These are phyloP conservation scores for Agapostemon virescens DNA, from an alignment of 2,888 invertebrate genomes.

Conservation along the genomic window DNA sequence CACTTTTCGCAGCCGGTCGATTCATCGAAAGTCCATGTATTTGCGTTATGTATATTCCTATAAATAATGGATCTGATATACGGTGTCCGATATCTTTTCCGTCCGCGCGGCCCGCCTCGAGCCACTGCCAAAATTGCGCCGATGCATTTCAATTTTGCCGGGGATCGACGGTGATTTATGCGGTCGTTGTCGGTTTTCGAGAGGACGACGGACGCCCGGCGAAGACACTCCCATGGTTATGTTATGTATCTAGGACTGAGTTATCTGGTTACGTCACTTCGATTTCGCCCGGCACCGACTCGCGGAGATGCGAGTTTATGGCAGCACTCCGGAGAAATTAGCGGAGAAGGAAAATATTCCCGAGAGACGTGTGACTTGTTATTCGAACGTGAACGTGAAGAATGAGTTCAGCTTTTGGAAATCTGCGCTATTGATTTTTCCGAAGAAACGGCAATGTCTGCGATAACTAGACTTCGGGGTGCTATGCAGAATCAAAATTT, in stretches of 20 bases:
- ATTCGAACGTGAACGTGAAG: not conserved
- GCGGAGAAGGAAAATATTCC: not conserved
- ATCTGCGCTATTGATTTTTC: too few relatives aligned
- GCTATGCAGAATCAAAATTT: not conserved
- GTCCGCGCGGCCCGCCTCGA: not conserved
- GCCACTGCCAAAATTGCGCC: constrained; percentile 20
- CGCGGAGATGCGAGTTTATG: not conserved
- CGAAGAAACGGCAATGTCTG: not conserved
- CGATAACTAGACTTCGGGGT: not conserved
- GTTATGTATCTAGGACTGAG: not conserved
- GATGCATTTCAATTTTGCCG: constrained; percentile 22
- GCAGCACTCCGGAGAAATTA: not conserved
- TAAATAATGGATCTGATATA: constrained; percentile 60
- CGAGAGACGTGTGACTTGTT: not conserved
- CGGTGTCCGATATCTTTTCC: constrained; percentile 38
- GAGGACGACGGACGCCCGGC: constrained; percentile 1
- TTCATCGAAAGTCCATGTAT: constrained; percentile 63
- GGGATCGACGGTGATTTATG: constrained; percentile 16
- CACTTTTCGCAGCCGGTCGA: constrained; percentile 62
- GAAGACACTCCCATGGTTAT: not conserved
- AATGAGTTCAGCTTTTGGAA: not conserved
- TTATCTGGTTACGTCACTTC: not conserved
- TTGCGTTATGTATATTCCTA: constrained; percentile 54
- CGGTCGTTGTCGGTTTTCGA: not conserved
- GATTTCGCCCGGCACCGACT: not conserved